phyloP scores from a whole-genome alignment of 2,113 vertebrate genomes.

The Irena cyanogastra region DNA sequence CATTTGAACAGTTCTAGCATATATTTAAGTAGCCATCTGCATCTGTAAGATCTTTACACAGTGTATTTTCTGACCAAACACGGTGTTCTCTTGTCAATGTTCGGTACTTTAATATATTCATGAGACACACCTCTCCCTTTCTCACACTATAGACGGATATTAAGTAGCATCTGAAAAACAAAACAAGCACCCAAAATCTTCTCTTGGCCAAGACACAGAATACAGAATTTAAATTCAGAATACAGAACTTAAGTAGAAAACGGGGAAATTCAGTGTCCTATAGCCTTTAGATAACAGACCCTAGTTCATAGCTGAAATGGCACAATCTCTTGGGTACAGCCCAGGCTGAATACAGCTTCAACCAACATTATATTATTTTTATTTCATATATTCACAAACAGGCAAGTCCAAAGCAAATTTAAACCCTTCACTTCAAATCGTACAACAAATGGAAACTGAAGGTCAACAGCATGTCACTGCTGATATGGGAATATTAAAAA shows the following conservation, averaged over 20 bases:
- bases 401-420: not conserved
- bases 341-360: not conserved
- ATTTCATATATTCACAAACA: not conserved
- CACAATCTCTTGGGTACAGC: not conserved
- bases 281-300: not conserved
- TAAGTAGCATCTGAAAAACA: not conserved
- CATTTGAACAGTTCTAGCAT: not conserved
- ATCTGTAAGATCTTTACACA: not conserved
- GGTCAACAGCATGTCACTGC: not conserved
- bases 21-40: not conserved
- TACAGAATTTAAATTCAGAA: not conserved
- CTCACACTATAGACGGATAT: not conserved
- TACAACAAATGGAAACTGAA: not conserved
- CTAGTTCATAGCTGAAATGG: not conserved
- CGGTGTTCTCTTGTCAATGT: not conserved
- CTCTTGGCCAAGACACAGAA: not conserved
- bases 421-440: not conserved
- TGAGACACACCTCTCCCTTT: not conserved
- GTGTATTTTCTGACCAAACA: not conserved
- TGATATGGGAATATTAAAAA: not conserved
- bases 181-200: not conserved
- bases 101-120: not conserved
- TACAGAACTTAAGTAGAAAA: not conserved
- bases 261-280: not conserved
- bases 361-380: not conserved